phyloP scores from a whole-genome alignment of 1,140 invertebrate species.

The Matsumurasca onukii region DNA sequence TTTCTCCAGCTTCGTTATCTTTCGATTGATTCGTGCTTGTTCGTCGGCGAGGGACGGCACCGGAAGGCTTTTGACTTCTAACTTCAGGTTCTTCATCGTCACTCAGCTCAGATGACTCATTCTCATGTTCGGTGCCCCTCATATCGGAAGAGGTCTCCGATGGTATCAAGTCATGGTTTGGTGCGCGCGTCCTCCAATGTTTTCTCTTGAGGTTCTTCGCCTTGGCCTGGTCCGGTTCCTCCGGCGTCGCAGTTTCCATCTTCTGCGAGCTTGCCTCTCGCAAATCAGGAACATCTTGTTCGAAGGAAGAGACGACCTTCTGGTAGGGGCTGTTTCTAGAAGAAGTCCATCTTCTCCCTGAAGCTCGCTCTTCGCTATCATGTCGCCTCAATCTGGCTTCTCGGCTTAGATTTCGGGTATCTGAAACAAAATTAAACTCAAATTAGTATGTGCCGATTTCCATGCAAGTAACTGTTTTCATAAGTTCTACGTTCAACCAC shows the following conservation, averaged over 20 bases:
- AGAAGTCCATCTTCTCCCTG: slow-evolving; percentile 18
- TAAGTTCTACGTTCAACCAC: too few species aligned
- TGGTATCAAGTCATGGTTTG: slow-evolving; percentile 12
- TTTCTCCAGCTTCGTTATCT: background rate
- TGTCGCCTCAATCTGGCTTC: slow-evolving; percentile 3
- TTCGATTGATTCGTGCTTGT: background rate
- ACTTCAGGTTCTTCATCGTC: background rate
- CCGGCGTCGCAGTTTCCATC: background rate
- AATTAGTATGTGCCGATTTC: too few species aligned
- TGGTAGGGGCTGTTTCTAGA: slow-evolving; percentile 26
- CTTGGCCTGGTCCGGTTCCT: slow-evolving; percentile 2
- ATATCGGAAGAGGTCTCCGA: slow-evolving; percentile 8
- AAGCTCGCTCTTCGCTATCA: background rate
- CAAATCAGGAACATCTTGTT: background rate
- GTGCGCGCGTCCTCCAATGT: slow-evolving; percentile 8
- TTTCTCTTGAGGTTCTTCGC: slow-evolving; percentile 17
- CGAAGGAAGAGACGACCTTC: slow-evolving; percentile 16
- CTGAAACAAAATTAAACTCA: slow-evolving; percentile 21
- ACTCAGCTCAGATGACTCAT: background rate
- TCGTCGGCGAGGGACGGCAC: background rate
- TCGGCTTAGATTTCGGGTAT: background rate
- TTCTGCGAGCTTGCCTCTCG: background rate
- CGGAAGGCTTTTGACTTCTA: background rate
- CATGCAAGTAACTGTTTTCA: too few species aligned
- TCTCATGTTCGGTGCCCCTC: background rate